Percentiles rank a stretch among this genome's conserved stretches.
These are phyloP conservation scores for Anarrhichthys ocellatus DNA, from an alignment of 2,113 vertebrate genomes.

Conservation along the genomic window DNA sequence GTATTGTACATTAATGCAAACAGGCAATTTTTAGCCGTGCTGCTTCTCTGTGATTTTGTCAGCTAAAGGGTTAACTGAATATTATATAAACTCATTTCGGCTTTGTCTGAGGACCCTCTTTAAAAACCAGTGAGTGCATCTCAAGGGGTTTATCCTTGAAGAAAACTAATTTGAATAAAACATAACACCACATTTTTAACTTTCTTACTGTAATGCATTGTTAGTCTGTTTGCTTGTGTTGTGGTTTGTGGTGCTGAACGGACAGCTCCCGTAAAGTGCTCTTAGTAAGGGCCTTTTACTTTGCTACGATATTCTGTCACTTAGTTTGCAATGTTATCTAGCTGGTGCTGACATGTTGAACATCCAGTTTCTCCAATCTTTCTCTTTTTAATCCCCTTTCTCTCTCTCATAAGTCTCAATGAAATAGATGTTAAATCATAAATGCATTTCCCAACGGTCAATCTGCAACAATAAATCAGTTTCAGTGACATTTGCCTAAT, in stretches of 20 bases:
- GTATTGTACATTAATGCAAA: neutral
- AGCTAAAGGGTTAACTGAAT: neutral
- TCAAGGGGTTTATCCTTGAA: neutral
- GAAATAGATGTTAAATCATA: neutral
- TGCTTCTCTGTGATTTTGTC: neutral
- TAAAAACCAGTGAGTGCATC: neutral
- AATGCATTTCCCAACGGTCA: neutral
- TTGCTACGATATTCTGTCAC: neutral
- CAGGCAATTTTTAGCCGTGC: neutral
- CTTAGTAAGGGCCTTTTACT: neutral
- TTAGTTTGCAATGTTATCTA: neutral
- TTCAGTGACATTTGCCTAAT: neutral
- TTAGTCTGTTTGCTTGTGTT: neutral
- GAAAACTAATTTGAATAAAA: neutral
- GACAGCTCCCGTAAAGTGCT: neutral
- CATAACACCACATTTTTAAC: too few species aligned
- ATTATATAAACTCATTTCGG: neutral
- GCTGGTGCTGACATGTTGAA: neutral
- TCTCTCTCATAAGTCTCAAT: neutral
- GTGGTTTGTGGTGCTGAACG: slow-evolving; percentile 16
- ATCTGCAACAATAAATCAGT: slow-evolving; percentile 11
- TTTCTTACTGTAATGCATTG: neutral
- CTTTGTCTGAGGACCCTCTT: neutral
- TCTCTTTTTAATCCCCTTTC: neutral
- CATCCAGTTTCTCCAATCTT: neutral